These are phyloP conservation scores for Trichosurus vulpecula DNA, from an alignment of 2,797 vertebrate genomes.

Conservation along the genomic window DNA sequence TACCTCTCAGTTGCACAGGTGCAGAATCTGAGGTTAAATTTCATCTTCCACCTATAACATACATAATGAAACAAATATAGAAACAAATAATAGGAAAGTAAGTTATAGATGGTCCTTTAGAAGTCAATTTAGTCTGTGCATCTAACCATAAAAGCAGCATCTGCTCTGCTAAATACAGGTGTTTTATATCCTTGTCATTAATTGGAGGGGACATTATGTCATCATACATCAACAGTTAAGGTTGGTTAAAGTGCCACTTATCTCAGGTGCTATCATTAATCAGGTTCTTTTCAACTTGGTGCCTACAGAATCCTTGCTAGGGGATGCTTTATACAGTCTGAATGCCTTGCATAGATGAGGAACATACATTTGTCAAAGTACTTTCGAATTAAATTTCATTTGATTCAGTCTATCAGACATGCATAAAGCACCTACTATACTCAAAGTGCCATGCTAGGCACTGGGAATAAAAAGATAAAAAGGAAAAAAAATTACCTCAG, in stretches of 20 bases:
- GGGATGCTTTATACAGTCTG: neutral
- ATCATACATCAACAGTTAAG: conserved; percentile 86
- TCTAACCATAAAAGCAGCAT: conserved; percentile 84
- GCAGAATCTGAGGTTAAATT: conserved; percentile 64
- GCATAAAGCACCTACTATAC: neutral
- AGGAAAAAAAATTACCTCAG: neutral
- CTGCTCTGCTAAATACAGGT: conserved; percentile 86
- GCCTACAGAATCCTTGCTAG: conserved; percentile 65
- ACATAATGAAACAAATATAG: conserved; percentile 70
- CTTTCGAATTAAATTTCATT: conserved; percentile 47
- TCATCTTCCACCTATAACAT: conserved; percentile 55
- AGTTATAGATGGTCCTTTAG: conserved; percentile 81
- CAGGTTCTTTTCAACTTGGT: conserved; percentile 81
- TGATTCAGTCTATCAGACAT: neutral
- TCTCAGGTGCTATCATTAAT: conserved; percentile 84
- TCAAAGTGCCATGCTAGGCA: neutral
- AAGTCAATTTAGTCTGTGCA: conserved; percentile 83
- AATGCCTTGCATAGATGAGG: conserved; percentile 18
- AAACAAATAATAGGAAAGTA: conserved; percentile 79
- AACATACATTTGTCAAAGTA: conserved; percentile 20
- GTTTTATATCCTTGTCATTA: conserved; percentile 88
- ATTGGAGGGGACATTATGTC: conserved; percentile 88
- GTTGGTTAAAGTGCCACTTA: conserved; percentile 86
- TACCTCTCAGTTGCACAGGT: conserved; percentile 39
- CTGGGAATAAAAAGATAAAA: neutral